phyloP scores from a whole-genome alignment of 2,113 vertebrate genomes.

The Podarcis cretensis region DNA sequence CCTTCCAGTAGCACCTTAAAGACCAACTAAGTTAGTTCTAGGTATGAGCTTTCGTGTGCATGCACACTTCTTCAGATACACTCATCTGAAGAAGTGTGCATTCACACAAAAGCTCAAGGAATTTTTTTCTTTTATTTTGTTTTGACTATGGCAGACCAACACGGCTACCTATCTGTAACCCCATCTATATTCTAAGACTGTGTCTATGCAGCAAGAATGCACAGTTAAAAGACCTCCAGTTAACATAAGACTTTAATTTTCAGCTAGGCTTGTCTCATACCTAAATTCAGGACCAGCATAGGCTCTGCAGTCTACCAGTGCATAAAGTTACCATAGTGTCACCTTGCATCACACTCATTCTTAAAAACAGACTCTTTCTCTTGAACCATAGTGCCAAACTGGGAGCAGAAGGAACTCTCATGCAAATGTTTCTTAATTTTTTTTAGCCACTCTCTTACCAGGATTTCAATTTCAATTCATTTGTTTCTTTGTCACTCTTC shows the following conservation, averaged over 20 bases:
- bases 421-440: not conserved
- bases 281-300: not conserved
- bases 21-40: no score
- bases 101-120: no score
- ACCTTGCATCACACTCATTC: not conserved
- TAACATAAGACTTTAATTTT: not conserved
- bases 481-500: conserved; percentile 1
- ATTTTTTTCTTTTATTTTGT: no score
- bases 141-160: no score
- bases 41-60: no score
- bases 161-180: no score
- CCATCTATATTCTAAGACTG: not conserved
- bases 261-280: not conserved
- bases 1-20: no score
- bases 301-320: not conserved
- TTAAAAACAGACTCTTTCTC: not conserved
- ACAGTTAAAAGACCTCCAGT: not conserved
- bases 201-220: not conserved
- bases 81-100: no score
- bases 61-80: no score
- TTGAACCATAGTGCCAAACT: not conserved
- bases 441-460: not conserved
- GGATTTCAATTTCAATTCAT: not conserved
- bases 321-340: not conserved
- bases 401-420: not conserved